A percentile compares a stretch with the other conserved stretches of the same genome.
Conservation (phyloP, 2,113 vertebrate species). For the Tragelaphus strepsiceros region DNA sequence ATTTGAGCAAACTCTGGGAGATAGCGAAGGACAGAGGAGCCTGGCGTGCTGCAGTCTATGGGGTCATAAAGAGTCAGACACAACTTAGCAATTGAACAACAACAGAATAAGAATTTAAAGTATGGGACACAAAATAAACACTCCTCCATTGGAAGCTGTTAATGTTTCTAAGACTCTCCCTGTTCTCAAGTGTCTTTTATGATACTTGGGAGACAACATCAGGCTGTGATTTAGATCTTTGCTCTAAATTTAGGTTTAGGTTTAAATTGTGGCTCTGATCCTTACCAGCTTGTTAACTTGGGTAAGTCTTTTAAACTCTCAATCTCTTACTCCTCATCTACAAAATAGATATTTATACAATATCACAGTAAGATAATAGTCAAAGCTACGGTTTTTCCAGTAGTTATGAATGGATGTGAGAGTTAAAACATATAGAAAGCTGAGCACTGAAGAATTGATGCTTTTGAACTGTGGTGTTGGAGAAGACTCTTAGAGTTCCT, state of each 20-base stretch:
- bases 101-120: neutral
- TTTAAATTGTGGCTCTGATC: neutral
- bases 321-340: neutral
- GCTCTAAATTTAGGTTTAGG: neutral
- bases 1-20: neutral
- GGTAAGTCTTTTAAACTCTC: neutral
- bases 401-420: neutral
- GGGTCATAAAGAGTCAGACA: neutral
- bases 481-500: neutral
- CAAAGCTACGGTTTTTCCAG: neutral
- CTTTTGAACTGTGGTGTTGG: neutral
- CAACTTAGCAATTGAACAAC: neutral
- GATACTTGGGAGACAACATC: neutral
- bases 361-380: neutral
- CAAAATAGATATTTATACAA: neutral
- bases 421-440: neutral
- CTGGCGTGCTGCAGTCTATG: neutral
- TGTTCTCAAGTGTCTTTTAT: neutral
- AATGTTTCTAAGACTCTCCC: neutral
- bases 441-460: neutral
- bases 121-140: neutral
- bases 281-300: neutral
- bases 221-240: neutral
- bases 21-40: neutral
- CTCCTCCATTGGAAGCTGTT: neutral